These are phyloP conservation scores for Accipiter cooperii DNA, from an alignment of 2,113 vertebrate species.

Conservation along the genomic window DNA sequence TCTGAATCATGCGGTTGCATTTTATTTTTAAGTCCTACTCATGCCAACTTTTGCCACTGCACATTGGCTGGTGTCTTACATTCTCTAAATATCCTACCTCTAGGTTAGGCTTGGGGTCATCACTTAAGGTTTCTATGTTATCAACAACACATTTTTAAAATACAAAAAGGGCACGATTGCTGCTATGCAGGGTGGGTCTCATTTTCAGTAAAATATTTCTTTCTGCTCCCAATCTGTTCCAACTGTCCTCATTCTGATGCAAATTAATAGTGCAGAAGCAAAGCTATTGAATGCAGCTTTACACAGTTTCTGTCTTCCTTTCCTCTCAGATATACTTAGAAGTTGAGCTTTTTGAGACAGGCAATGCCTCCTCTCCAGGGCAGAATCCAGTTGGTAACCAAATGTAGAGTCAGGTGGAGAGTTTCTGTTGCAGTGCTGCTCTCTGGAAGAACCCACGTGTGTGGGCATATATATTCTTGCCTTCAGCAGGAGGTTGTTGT, in stretches of 20 bases:
- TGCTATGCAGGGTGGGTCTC: neutral
- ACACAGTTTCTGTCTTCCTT: neutral
- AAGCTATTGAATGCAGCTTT: neutral
- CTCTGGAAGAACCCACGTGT: neutral
- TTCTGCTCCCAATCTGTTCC: neutral
- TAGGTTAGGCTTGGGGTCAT: neutral
- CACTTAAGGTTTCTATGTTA: neutral
- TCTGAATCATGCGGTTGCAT: neutral
- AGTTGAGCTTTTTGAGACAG: neutral
- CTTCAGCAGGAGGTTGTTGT: neutral
- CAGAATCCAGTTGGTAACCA: neutral
- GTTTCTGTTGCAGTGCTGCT: neutral
- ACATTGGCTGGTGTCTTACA: neutral
- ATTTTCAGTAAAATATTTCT: neutral
- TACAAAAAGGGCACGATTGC: neutral
- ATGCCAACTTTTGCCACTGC: neutral
- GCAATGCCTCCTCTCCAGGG: neutral
- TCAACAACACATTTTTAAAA: neutral
- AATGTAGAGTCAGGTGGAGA: neutral
- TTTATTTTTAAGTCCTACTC: neutral
- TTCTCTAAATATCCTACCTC: neutral
- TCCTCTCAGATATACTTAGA: neutral
- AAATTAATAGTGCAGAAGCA: neutral
- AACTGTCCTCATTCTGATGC: neutral
- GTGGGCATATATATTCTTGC: constrained; percentile 5